Evolutionary conservation across 1,140 invertebrate genomes (phyloP).

Genomic region (Heliconius hermathena): DNA sequence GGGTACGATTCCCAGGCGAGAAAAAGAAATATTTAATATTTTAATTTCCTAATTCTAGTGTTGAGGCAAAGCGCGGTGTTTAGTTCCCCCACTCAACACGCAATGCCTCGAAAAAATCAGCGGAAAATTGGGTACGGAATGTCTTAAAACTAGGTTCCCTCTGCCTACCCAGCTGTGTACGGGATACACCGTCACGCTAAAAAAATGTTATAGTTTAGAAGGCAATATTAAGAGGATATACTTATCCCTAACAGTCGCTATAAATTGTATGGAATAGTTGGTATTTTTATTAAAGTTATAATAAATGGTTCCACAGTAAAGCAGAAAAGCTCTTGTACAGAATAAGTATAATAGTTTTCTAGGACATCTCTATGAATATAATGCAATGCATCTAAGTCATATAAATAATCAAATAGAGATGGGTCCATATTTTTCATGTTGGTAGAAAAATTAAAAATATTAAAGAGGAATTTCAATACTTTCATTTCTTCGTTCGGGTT

Average conservation of each 20-base stretch:
- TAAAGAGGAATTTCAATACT: background rate
- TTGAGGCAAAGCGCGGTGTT: no score
- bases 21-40: no score
- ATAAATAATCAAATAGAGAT: background rate
- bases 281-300: slow-evolving; percentile 12
- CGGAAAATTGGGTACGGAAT: no score
- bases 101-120: no score
- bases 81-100: no score
- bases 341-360: slow-evolving; percentile 6
- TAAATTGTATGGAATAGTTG: background rate
- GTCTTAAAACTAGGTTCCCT: no score
- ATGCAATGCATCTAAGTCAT: slow-evolving; percentile 8
- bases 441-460: background rate
- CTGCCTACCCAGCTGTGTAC: no score
- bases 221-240: background rate
- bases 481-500: no score
- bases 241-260: background rate
- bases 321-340: slow-evolving; percentile 1
- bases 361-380: slow-evolving; percentile 5
- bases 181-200: no score
- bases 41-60: no score
- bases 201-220: background rate
- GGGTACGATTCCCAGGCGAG: no score
- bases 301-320: slow-evolving; percentile 6
- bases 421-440: background rate